Base-by-base conservation (phyloP, 2,888 invertebrate species). In the Mamestra brassicae region DNA sequence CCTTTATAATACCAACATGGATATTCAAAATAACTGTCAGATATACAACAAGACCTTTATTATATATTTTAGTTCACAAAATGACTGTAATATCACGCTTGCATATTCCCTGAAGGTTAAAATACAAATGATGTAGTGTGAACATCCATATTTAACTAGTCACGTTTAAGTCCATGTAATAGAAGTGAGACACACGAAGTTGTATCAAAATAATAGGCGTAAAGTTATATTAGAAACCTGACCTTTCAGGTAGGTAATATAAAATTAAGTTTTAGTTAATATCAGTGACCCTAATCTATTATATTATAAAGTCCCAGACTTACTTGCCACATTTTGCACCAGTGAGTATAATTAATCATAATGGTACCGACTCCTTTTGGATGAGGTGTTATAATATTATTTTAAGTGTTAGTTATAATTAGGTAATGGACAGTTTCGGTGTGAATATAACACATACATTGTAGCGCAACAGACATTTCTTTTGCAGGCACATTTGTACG, bases 231-330 rank as follows among this genome's bases (percentile, higher is more conserved):
- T 45, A 69, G 38, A 0, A 11, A 47, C 45, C 13, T 17, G 15
- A 47, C 26, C 17, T 60, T 61, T 7, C 11, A 81, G 11, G 70
- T 62, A 61, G 10, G 65, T 62, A 65, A 61, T 54, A 66, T 61
- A 52, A 55, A 76, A 76, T 64, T 68, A 65, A 36, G 42, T 63
- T 68, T 66, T 5, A 76, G 34, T 47, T 70, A 55, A 60, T 68
- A 63, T 36, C 15, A 1, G 52, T 58, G 62, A 80, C 80, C 71
- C 50, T 67, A 62, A 45, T 54, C 69, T 65, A 52, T 57, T 76
- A 76, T 36, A 69, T 42, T n/a, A 6, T 64, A n/a, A 58, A 1
- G 45, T 60, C 50, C 58, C 45, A n/a, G 42, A 13, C 55, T 55
- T 15, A 50, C 36, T 26, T 62, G 3, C 7, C 26, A 45, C 34